phyloP scores from a whole-genome alignment of 2,888 invertebrate genomes.

The Oxycera nigricornis region DNA sequence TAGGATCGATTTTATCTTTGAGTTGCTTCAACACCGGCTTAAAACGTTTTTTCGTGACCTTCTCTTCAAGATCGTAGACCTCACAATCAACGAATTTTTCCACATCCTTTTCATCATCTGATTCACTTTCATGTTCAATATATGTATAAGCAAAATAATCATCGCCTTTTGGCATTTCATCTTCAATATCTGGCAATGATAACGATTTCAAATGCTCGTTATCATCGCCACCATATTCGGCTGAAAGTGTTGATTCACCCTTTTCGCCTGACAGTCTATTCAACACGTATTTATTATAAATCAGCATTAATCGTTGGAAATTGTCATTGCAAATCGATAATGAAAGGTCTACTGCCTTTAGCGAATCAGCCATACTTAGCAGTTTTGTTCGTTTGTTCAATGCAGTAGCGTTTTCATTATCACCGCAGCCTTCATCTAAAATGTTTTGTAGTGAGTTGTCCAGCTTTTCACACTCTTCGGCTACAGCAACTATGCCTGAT shows the following conservation, averaged over 20 bases:
- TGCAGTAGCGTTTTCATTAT: background rate
- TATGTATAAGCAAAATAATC: constrained; percentile 61
- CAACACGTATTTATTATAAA: constrained; percentile 59
- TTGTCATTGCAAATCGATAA: constrained; percentile 59
- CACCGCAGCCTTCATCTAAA: constrained; percentile 52
- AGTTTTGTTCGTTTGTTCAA: constrained; percentile 52
- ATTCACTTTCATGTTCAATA: constrained; percentile 51
- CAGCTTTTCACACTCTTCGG: constrained; percentile 59
- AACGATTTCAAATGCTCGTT: constrained; percentile 54
- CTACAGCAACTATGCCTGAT: constrained; percentile 60
- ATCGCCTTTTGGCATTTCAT: constrained; percentile 48
- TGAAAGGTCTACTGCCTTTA: constrained; percentile 58
- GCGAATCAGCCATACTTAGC: constrained; percentile 57
- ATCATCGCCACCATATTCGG: constrained; percentile 27
- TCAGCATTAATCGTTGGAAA: constrained; percentile 59
- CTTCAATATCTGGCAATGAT: constrained; percentile 9
- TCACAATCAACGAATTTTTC: constrained; percentile 52
- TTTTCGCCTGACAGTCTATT: constrained; percentile 40
- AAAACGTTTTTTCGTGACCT: constrained; percentile 59
- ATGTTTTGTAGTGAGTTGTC: constrained; percentile 58
- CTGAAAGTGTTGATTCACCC: constrained; percentile 38
- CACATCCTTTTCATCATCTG: constrained; percentile 42
- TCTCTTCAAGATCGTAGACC: constrained; percentile 58
- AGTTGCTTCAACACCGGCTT: constrained; percentile 60
- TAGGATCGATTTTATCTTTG: constrained; percentile 60